Percentiles rank a stretch among this genome's conserved stretches.
Conservation (phyloP, 2,888 invertebrate species). For the Hypselothyrea guttata region DNA sequence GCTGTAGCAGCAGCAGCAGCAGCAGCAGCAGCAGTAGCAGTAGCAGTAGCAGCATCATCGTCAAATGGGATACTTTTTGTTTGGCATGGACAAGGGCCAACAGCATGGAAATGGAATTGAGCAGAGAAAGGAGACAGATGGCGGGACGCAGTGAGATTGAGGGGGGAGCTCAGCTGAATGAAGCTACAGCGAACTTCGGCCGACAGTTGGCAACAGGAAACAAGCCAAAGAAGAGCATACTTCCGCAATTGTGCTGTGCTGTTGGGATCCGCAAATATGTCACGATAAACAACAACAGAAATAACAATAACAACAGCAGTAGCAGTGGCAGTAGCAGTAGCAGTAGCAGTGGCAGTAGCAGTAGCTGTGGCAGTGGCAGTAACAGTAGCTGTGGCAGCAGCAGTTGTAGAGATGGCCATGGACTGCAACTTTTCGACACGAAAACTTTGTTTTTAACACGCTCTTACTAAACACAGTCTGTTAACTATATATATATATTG, state of each 20-base stretch:
- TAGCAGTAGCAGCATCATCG: not conserved
- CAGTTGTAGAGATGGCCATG: no score
- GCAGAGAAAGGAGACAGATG: not conserved
- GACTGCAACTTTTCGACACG: no score
- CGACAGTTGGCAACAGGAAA: conserved; percentile 49
- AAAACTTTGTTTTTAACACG: no score
- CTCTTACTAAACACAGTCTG: no score
- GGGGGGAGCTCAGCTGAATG: conserved; percentile 6
- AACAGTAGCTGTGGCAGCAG: no score
- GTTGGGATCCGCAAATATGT: conserved; percentile 53
- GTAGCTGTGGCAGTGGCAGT: no score
- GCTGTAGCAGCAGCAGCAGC: conserved; percentile 16
- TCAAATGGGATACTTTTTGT: no score
- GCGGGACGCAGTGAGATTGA: not conserved
- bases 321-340: not conserved
- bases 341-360: not conserved
- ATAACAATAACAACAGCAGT: conserved; percentile 15
- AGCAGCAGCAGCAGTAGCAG: conserved; percentile 8
- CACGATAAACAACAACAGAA: conserved; percentile 54
- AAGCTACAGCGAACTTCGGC: conserved; percentile 11
- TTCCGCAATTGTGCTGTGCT: conserved; percentile 48
- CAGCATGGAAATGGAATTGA: conserved; percentile 14
- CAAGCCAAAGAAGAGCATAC: conserved; percentile 56
- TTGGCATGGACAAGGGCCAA: not conserved
- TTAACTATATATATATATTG: no score